Conservation (phyloP, 2,888 invertebrate species). For the Epistrophe grossulariae region DNA sequence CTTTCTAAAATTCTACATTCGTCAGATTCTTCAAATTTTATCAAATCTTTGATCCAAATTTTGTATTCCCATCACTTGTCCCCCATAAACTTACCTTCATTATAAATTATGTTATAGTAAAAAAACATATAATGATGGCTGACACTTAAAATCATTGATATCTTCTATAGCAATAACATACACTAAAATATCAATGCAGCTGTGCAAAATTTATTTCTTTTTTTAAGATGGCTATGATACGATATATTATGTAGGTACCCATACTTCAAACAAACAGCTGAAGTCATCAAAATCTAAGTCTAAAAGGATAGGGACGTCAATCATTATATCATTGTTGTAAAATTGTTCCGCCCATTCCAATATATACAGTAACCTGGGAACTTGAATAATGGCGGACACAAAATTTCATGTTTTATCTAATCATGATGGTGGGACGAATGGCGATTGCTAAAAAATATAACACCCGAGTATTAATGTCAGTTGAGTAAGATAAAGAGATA, state of each 20-base stretch:
- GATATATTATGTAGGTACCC: no score
- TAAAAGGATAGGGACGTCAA: conserved; percentile 17
- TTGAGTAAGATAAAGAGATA: no score
- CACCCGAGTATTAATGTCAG: no score
- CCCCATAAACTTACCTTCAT: no score
- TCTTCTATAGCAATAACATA: not conserved
- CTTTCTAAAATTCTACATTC: no score
- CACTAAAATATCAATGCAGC: not conserved
- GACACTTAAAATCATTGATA: not conserved
- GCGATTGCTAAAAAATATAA: not conserved
- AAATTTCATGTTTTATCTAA: not conserved
- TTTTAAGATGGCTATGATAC: not conserved
- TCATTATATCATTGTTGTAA: conserved; percentile 13
- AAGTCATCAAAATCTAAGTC: not conserved
- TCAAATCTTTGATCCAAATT: no score
- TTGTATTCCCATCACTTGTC: no score
- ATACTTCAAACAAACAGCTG: not conserved
- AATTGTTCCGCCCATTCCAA: conserved; percentile 28
- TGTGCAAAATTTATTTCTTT: not conserved
- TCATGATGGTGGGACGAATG: not conserved
- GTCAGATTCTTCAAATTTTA: no score
- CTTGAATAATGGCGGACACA: not conserved
- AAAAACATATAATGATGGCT: not conserved
- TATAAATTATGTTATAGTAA: not conserved
- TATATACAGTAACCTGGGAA: not conserved